Evolutionary conservation across 2,888 invertebrate species (phyloP).

Genomic region (Aspidapion aeneum): DNA sequence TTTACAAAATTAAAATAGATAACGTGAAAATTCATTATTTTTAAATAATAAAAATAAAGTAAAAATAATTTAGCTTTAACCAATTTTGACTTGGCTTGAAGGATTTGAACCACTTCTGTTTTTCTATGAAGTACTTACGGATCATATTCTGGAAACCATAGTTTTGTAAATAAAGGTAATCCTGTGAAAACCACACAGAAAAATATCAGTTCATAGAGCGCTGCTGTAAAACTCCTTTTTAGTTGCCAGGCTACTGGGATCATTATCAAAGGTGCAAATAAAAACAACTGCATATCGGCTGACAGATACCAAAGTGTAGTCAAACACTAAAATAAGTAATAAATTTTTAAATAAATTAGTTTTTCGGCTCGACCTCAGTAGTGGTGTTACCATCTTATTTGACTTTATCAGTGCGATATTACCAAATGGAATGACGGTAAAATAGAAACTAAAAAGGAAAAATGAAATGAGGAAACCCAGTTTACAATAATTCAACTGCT

Average conservation of each 20-base stretch:
- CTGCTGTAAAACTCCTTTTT: slow-evolving; percentile 23
- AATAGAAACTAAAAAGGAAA: no score
- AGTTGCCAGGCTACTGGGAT: slow-evolving; percentile 32
- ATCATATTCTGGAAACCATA: slow-evolving; percentile 26
- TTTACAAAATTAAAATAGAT: no score
- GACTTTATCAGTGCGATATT: no score
- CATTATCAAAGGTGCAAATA: slow-evolving; percentile 39
- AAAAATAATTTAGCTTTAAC: no score
- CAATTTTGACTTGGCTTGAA: no score
- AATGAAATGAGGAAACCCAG: no score
- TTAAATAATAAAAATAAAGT: no score
- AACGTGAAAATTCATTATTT: no score
- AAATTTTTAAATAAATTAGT: background rate
- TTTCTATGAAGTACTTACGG: no score
- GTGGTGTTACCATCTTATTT: no score
- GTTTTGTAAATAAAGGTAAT: slow-evolving; percentile 24
- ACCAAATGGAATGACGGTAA: background rate
- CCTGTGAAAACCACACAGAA: slow-evolving; percentile 23
- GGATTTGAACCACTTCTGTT: no score
- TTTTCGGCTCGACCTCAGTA: slow-evolving; percentile 4
- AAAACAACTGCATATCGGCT: slow-evolving; percentile 45
- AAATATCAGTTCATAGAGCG: slow-evolving; percentile 25
- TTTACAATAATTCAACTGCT: no score
- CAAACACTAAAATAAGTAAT: slow-evolving; percentile 37
- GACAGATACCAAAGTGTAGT: slow-evolving; percentile 44